Conservation (phyloP, 1,140 invertebrate genomes). For the Akabosia matsudoensis region DNA sequence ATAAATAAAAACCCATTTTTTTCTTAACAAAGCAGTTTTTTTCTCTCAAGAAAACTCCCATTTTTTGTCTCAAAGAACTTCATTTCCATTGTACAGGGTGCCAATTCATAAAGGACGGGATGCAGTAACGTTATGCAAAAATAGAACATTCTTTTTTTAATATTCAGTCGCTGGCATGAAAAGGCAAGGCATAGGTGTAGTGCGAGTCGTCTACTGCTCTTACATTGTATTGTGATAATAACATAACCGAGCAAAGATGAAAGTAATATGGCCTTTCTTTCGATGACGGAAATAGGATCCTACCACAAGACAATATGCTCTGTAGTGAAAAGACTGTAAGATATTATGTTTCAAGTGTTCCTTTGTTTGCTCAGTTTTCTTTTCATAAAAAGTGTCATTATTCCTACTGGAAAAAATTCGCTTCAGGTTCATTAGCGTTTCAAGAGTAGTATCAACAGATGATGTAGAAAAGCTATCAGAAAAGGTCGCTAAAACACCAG, state of each 20-base stretch:
- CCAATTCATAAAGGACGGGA: not conserved
- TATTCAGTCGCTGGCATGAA: not conserved
- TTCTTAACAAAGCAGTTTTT: not conserved
- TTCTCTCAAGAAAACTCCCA: not conserved
- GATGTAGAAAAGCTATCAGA: too few species aligned
- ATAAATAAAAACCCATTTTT: slow-evolving; percentile 11
- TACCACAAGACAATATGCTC: not conserved
- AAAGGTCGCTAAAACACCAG: too few species aligned
- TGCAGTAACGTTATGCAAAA: not conserved
- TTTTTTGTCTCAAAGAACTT: not conserved
- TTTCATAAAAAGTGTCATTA: not conserved
- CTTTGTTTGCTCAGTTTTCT: slow-evolving; percentile 7
- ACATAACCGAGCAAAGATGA: not conserved
- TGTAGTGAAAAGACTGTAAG: not conserved
- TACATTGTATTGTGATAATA: not conserved
- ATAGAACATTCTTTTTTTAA: not conserved
- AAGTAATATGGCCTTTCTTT: not conserved
- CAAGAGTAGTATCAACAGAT: slow-evolving; percentile 1
- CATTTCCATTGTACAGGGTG: not conserved
- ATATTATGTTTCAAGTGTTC: not conserved
- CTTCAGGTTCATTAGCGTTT: not conserved
- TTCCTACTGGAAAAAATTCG: not conserved
- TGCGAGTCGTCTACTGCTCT: not conserved
- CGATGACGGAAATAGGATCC: not conserved
- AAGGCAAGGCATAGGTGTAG: not conserved